Percentiles rank a stretch among this genome's conserved stretches.
These are phyloP conservation scores for Ariopsis seemanni DNA, from an alignment of 2,113 vertebrate genomes.

Conservation along the genomic window DNA sequence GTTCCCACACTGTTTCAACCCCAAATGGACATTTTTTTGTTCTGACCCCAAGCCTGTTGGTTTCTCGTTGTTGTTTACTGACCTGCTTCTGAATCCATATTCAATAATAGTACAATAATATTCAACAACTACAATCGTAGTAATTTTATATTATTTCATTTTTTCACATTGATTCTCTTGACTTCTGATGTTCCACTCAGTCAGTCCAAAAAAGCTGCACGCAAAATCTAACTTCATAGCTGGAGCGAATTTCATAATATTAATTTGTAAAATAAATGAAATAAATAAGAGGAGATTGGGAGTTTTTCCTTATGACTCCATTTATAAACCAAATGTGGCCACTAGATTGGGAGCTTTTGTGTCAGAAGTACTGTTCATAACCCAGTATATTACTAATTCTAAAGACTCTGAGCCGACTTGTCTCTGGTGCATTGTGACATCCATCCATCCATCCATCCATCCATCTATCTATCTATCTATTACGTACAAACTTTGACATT, in stretches of 20 bases:
- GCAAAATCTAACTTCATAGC: not conserved
- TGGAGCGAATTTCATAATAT: not conserved
- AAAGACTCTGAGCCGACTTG: not conserved
- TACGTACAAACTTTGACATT: too few species aligned
- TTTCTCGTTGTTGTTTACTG: not conserved
- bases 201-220: not conserved
- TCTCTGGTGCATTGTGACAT: not conserved
- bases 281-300: not conserved
- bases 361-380: too few species aligned
- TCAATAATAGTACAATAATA: not conserved
- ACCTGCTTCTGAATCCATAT: not conserved
- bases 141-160: not conserved
- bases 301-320: not conserved
- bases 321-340: not conserved
- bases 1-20: not conserved
- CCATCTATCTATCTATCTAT: too few species aligned
- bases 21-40: not conserved
- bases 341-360: too few species aligned
- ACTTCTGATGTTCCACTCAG: not conserved
- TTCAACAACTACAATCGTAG: too few species aligned
- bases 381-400: not conserved
- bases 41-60: not conserved
- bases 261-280: not conserved
- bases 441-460: too few species aligned
- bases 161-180: not conserved